Base-by-base conservation (phyloP, 1,140 invertebrate species). In the Heliconius himera region DNA sequence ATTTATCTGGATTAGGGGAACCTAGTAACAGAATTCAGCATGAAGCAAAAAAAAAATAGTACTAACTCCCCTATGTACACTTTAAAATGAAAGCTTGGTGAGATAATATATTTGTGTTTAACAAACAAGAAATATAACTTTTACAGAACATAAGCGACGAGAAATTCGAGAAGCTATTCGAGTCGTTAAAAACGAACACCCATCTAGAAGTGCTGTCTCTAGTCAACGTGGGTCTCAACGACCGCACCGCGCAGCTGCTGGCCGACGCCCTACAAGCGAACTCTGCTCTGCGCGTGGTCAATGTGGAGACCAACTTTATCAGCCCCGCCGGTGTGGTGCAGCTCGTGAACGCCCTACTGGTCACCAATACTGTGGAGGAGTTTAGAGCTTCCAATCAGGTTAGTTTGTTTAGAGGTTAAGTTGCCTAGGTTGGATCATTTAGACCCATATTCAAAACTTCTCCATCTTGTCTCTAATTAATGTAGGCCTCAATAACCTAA, bases 251-350 rank as follows among this genome's bases (percentile, higher is more conserved):
- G 73, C 95, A 97, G 89, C 96, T 96, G 92, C 95, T 99, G 87
- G 97, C 97, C 77, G 97, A 98, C 89, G 97, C 98, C 51, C 95
- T 99, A 76, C 96, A 97, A 90, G 97, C 96, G 83, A 99, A 99
- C 95, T 97, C 96, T 89, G 97, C 97, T 74, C 95, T 99, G 82
- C 96, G 97, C 92, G 97, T 98, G 86, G 95, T 99, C 87, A 99
- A 99, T 94, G 97, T 99, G 83, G 99, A 99, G 96, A 99, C 98
- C 74, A 99, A 99, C 96, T 99, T 98, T 93, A 97, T 99, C 90
- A 98, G 96, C 95, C 98, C 97, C 88, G 95, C 95, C 89, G 96
- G 97, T 74, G 96, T 99, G 88, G 96, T 99, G 77, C 96, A 96
- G 91, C 95, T 99, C 70, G 96, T 99, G 70, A 97, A 97, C 94